Evolutionary conservation across 2,888 invertebrate species (phyloP), one percentile per base, ranked within the genome.

Genomic region (Caenorhabditis zanzibari): DNA sequence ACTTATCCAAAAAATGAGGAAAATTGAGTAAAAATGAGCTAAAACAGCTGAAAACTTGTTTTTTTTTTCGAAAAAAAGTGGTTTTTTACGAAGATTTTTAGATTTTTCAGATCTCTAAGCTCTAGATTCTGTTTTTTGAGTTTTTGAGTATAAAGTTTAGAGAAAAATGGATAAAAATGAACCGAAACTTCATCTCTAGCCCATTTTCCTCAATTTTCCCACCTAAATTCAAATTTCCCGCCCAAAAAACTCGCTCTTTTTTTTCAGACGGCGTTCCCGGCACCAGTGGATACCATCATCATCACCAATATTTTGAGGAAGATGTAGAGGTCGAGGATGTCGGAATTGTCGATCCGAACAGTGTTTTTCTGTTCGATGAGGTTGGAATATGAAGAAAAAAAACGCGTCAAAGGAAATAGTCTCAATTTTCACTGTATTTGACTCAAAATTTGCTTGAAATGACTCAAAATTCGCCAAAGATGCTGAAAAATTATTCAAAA

Each of bases 281-380:
- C 28, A 22, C 52, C 44, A 47, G 72, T 52, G 73, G 24, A 32
- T 47, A 72, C 32, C n/a, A 68, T 35, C 41, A 74, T 3, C 52
- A 74, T 44, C 54, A 74, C n/a, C 66, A 66, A 10, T 44, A 64
- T 12, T 56, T 49, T 9, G 71, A 44, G 6, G 74, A 56, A 0
- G 38, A 38, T 10, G 38, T 10, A 12, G 38, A 38, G 12, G 38
- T 38, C 9, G 38, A 38, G 12, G 38, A 10, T n/a, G n/a, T n/a
- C n/a, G 38, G 38, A 38, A 12, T n/a, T n/a, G 54, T 38, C 22
- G 61, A 82, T 44, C 44, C 82, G 26, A 63, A 52, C 16, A 26
- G 41, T n/a, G 61, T 77, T 3, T 77, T 44, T 22, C 24, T 77
- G 9, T 77, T 28, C 14, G 76, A 76, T 63, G 69, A 61, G 66